These are phyloP conservation scores for Triplophysa siluroides DNA, from an alignment of 2,113 vertebrate genomes.

Conservation along the genomic window DNA sequence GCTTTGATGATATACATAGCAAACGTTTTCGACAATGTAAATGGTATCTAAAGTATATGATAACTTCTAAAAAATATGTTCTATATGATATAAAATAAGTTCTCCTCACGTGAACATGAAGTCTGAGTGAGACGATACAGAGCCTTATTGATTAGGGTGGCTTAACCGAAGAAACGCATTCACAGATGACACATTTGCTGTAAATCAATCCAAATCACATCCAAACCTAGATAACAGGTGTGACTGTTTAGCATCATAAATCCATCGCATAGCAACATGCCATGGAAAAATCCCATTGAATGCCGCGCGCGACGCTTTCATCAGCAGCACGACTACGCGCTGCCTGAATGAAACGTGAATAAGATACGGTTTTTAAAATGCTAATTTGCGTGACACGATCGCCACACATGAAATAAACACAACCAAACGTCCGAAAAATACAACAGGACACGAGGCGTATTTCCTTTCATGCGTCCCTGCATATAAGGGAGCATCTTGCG, in stretches of 20 bases:
- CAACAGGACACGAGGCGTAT: neutral
- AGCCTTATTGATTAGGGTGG: neutral
- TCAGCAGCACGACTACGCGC: slow-evolving; percentile 7
- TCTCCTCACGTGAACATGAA: neutral
- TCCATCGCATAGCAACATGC: slow-evolving; percentile 20
- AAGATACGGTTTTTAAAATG: neutral
- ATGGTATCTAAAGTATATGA: neutral
- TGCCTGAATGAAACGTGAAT: neutral
- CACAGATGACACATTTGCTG: slow-evolving; percentile 6
- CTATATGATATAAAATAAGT: too few relatives aligned
- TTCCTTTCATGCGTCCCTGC: neutral
- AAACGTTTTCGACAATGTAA: neutral
- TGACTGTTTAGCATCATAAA: slow-evolving; percentile 29
- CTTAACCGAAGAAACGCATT: neutral
- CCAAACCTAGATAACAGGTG: slow-evolving; percentile 2
- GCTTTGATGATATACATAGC: too few relatives aligned
- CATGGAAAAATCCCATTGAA: slow-evolving; percentile 14
- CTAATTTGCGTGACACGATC: neutral
- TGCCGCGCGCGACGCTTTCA: slow-evolving; percentile 33
- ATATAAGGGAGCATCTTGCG: neutral
- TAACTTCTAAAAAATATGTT: neutral
- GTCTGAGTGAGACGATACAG: neutral
- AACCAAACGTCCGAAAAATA: neutral
- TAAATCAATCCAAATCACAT: neutral
- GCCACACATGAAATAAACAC: neutral